phyloP scores from a whole-genome alignment of 2,888 invertebrate species.

The Bombylius discolor region DNA sequence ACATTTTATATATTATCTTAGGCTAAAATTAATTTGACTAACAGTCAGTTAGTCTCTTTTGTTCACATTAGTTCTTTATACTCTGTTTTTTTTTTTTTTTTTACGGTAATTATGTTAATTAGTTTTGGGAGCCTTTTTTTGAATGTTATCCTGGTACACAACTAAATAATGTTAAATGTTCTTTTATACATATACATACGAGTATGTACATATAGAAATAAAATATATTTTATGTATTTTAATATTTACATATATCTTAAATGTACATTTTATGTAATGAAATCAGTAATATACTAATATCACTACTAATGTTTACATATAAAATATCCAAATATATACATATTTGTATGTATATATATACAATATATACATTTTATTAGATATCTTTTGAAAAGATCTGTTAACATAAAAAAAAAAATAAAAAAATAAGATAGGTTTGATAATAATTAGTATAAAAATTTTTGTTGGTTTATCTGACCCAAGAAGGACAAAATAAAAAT shows the following conservation, averaged over 20 bases:
- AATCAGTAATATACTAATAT: too few relatives aligned
- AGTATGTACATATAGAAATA: too few relatives aligned
- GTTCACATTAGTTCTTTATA: slow-evolving; percentile 3
- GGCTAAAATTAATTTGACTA: too few relatives aligned
- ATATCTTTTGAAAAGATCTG: neutral
- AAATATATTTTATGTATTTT: too few relatives aligned
- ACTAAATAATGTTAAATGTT: too few relatives aligned
- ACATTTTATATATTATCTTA: too few relatives aligned
- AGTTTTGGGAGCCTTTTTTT: slow-evolving; percentile 2
- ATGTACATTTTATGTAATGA: too few relatives aligned
- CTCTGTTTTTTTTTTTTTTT: slow-evolving; percentile 1
- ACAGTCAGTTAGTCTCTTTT: neutral
- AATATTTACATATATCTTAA: too few relatives aligned
- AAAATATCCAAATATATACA: too few relatives aligned
- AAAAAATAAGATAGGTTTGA: neutral
- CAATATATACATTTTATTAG: neutral
- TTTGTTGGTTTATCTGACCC: slow-evolving; percentile 36
- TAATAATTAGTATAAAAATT: slow-evolving; percentile 12
- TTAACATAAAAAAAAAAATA: neutral
- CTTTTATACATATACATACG: neutral
- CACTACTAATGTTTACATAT: too few relatives aligned
- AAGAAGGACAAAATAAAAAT: slow-evolving; percentile 27
- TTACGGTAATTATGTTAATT: slow-evolving; percentile 9
- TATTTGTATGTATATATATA: too few relatives aligned
- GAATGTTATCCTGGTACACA: neutral